Conservation (phyloP, 2,888 invertebrate species). For the Sclerodermus sp. region DNA sequence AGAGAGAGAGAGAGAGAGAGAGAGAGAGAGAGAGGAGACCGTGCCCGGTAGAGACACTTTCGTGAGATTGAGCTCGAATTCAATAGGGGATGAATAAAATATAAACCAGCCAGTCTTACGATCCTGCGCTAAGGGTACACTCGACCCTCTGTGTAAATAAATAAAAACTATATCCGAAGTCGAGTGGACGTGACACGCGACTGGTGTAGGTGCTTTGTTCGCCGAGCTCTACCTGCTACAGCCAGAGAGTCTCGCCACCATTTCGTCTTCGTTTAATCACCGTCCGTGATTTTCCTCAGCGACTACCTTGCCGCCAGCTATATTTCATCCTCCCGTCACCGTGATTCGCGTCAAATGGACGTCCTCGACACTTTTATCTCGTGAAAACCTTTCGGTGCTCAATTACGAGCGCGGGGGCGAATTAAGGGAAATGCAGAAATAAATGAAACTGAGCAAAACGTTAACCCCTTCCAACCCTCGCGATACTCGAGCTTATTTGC, state of each 20-base stretch:
- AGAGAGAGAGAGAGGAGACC: conserved; percentile 19
- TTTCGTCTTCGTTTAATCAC: background rate
- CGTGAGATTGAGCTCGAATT: conserved; percentile 56
- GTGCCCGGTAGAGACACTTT: conserved; percentile 49
- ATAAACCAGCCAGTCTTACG: conserved; percentile 45
- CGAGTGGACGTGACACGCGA: conserved; percentile 13
- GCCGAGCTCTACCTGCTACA: background rate
- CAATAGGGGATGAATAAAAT: conserved; percentile 58
- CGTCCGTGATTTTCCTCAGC: no score
- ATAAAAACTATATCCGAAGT: conserved; percentile 40
- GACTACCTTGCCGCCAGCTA: background rate
- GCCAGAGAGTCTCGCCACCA: background rate
- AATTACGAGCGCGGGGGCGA: no score
- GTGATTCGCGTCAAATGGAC: no score
- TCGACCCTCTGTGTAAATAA: conserved; percentile 46
- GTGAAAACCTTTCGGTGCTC: background rate
- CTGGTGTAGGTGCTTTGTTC: conserved; percentile 3
- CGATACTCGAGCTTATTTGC: no score
- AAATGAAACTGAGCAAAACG: no score
- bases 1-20: conserved; percentile 3
- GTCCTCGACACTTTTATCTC: background rate
- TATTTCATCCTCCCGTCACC: background rate
- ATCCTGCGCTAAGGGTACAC: conserved; percentile 37
- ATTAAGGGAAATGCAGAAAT: no score
- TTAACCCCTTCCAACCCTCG: no score